Base-by-base conservation (phyloP, 23 tunicate genomes). In the Diplosoma virens region DNA sequence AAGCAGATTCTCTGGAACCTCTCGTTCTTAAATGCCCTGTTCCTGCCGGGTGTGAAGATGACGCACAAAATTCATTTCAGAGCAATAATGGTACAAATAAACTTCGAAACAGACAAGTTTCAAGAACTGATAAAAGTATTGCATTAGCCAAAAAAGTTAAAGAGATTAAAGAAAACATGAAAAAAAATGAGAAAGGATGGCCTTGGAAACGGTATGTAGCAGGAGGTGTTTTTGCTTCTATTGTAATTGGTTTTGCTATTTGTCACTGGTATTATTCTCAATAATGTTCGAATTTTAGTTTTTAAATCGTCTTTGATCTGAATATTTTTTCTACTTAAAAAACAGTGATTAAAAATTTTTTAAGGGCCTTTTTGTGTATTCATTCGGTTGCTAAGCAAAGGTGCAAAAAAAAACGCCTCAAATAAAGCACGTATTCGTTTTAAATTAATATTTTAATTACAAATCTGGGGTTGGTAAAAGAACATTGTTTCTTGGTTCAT, bases 141-240 rank as follows among this genome's bases (percentile, higher is more conserved):
- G 33, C 33, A 4, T 23, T 72, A 9, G 48, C 25, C 25, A 25
- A 72, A 26, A 32, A 72, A 17, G 61, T 72, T 25, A 61, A 47
- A 22, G 35, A 47, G 16, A 72, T 72, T 6, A 47, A 72, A 48
- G 36, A 48, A 28, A 72, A 47, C 3, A 72, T 72, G 78, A 72
- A 26, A 33, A 33, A 33, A 16, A 31, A 29, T 3, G 78, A 72
- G 33, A 47, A 27, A 23, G 48, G 28, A 22, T 72, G 78, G 78
- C 78, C 78, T 47, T 72, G 78, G 78, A 50, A 72, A 27, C 78
- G 46, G 25, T 72, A 72, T 48, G 18, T 72, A 9, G 23, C 48
- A 47, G 78, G 78, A 47, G 78, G 78, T 47, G 7, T 72, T 72
- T 35, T 72, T 14, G 60, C 78, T 47, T 47, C 78, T 72, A 61